Evolutionary conservation across 2,888 invertebrate species (phyloP).

Genomic region (Glomeris marginata): DNA sequence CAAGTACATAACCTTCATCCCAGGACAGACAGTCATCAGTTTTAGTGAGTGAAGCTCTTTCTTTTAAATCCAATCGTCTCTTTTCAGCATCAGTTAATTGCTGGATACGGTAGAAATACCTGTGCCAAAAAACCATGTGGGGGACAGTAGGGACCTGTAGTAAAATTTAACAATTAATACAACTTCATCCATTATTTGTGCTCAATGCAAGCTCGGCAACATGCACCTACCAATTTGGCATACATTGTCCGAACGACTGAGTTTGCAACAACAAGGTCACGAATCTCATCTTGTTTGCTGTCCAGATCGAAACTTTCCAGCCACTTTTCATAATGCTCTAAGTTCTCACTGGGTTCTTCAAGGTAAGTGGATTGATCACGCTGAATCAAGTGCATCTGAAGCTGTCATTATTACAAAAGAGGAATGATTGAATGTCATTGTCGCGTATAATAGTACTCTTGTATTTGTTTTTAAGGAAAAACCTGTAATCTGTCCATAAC

Average conservation of each 20-base stretch:
- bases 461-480: neutral
- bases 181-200: too few relatives aligned
- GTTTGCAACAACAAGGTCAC: constrained; percentile 44
- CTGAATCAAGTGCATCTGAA: constrained; percentile 52
- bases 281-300: constrained; percentile 38
- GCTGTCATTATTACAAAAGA: constrained; percentile 32
- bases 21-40: constrained; percentile 22
- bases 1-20: constrained; percentile 26
- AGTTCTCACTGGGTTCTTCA: constrained; percentile 45
- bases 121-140: constrained; percentile 63
- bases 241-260: constrained; percentile 44
- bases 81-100: constrained; percentile 56
- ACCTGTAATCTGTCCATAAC: constrained; percentile 44
- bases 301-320: constrained; percentile 39
- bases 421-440: neutral
- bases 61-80: constrained; percentile 42
- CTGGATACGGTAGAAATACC: constrained; percentile 69
- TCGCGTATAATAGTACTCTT: neutral
- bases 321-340: constrained; percentile 44
- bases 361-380: constrained; percentile 56
- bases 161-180: constrained; percentile 2
- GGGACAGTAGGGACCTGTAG: constrained; percentile 40
- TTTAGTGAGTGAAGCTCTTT: constrained; percentile 30
- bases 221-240: constrained; percentile 50
- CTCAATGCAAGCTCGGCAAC: constrained; percentile 23